phyloP scores from a whole-genome alignment of 2,797 vertebrate genomes.

The Enteromius fasciolatus region DNA sequence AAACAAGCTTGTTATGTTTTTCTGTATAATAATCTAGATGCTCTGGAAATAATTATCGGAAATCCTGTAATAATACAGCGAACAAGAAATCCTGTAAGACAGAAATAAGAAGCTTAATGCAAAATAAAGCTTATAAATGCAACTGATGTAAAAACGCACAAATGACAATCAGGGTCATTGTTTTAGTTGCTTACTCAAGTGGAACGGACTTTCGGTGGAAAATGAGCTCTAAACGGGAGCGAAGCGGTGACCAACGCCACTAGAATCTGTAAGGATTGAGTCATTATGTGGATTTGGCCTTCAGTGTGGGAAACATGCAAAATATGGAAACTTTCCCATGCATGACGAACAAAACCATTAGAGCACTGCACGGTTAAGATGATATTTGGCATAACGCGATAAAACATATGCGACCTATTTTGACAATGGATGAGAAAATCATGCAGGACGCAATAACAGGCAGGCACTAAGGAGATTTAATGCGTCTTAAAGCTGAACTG shows the following conservation, averaged over 20 bases:
- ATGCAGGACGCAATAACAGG: background rate
- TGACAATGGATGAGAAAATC: background rate
- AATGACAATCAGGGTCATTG: conserved; percentile 59
- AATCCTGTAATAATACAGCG: conserved; percentile 7
- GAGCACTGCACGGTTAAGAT: background rate
- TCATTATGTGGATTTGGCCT: conserved; percentile 29
- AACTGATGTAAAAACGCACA: conserved; percentile 36
- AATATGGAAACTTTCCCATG: conserved; percentile 11
- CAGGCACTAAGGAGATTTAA: background rate
- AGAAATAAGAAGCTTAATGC: conserved; percentile 33
- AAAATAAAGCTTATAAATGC: conserved; percentile 33
- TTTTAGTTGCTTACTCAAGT: conserved; percentile 53
- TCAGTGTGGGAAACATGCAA: background rate
- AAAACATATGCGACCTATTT: background rate
- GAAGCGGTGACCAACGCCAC: background rate
- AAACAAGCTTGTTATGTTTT: background rate
- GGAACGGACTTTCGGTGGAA: background rate
- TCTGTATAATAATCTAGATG: background rate
- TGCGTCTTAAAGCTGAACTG: background rate
- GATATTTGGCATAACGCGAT: background rate
- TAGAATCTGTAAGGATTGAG: background rate
- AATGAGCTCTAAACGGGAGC: background rate
- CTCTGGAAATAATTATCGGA: background rate
- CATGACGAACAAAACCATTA: background rate
- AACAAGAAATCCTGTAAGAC: conserved; percentile 40